Percentiles rank a stretch among this genome's conserved stretches.
Conservation (phyloP, 2,113 vertebrate genomes). For the Heterotilapia buettikoferi region DNA sequence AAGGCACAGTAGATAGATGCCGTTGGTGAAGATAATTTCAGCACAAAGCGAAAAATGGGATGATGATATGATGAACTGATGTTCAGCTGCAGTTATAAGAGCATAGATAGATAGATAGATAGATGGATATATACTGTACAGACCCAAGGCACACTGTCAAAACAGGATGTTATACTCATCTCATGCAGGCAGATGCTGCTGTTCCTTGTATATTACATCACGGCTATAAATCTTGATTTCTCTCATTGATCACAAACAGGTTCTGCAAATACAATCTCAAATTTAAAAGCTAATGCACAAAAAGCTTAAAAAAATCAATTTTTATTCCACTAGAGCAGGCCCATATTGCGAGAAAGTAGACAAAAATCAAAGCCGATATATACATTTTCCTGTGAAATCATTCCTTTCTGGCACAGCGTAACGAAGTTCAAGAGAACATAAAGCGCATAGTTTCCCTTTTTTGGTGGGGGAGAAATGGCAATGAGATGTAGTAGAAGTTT, state of each 20-base stretch:
- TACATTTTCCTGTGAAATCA: constrained; percentile 77
- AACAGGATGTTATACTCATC: not conserved
- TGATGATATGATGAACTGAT: not conserved
- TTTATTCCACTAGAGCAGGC: constrained; percentile 75
- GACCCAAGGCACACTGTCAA: not conserved
- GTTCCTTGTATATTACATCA: constrained; percentile 67
- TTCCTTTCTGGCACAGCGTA: constrained; percentile 68
- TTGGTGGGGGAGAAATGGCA: constrained; percentile 11
- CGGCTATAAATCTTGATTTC: constrained; percentile 74
- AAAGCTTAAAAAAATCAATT: constrained; percentile 80
- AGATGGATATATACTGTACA: not conserved
- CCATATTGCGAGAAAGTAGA: constrained; percentile 74
- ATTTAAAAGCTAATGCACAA: constrained; percentile 81
- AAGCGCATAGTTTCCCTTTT: constrained; percentile 62
- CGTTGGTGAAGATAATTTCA: not conserved
- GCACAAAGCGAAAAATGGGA: not conserved
- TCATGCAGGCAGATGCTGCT: constrained; percentile 22
- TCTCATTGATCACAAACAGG: constrained; percentile 77
- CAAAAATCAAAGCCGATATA: constrained; percentile 79
- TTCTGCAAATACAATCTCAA: constrained; percentile 77
- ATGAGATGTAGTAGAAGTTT: constrained; percentile 71
- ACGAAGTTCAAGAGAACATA: constrained; percentile 72
- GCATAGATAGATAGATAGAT: not conserved
- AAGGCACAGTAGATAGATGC: not conserved
- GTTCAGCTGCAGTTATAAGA: not conserved